Evolutionary conservation across 2,888 invertebrate species (phyloP).

Genomic region (Sinopyrophorus schimmeli): DNA sequence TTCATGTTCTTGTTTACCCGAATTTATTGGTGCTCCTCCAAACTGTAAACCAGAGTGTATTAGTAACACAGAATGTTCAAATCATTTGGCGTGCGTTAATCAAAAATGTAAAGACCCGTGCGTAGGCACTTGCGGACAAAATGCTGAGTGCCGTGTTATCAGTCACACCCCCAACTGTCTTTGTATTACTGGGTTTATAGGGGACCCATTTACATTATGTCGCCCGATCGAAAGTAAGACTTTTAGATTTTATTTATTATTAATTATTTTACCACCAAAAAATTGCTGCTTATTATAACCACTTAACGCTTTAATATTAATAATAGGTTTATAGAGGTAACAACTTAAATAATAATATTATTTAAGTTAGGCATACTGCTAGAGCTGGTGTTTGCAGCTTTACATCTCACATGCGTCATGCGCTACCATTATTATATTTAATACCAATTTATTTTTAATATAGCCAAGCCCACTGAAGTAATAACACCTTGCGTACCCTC

Average conservation of each 20-base stretch:
- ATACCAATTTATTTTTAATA: background rate
- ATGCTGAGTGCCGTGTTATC: conserved; percentile 77
- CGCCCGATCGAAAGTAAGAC: conserved; percentile 12
- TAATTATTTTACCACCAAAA: conserved; percentile 20
- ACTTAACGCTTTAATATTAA: too few relatives aligned
- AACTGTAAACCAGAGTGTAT: conserved; percentile 81
- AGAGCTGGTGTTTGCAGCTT: too few relatives aligned
- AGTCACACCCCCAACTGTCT: conserved; percentile 83
- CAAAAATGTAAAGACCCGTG: conserved; percentile 81
- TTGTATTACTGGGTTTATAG: conserved; percentile 71
- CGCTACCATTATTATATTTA: background rate
- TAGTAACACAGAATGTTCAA: conserved; percentile 76
- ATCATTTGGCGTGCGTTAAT: conserved; percentile 74
- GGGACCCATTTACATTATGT: conserved; percentile 72
- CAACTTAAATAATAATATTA: background rate
- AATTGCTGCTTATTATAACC: conserved; percentile 17
- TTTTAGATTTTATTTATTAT: background rate
- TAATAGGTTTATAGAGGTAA: conserved; percentile 2
- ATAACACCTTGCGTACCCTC: conserved; percentile 68
- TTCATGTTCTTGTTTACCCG: conserved; percentile 68
- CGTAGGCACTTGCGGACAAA: conserved; percentile 75
- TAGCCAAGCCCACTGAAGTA: conserved; percentile 48
- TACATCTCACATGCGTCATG: too few relatives aligned
- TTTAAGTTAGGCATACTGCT: too few relatives aligned
- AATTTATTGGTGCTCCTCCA: conserved; percentile 75